These are phyloP conservation scores for Zaprionus africanus DNA, from an alignment of 1,140 invertebrate species.

Conservation along the genomic window DNA sequence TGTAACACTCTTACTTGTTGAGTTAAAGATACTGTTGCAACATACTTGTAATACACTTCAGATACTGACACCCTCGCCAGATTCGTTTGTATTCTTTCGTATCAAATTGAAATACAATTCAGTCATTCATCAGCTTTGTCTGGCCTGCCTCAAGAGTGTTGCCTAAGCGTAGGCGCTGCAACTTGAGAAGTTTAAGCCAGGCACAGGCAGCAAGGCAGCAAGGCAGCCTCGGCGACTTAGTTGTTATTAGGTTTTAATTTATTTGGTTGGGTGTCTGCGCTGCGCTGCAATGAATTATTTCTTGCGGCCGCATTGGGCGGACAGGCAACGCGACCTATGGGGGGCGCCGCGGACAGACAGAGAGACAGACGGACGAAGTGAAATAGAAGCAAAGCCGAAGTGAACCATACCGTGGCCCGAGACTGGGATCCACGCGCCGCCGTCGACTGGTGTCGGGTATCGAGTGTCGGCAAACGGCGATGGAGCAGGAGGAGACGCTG, in stretches of 20 bases:
- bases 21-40: too few species aligned
- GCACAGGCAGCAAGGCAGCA: slow-evolving; percentile 24
- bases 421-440: slow-evolving; percentile 75
- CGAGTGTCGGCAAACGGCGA: slow-evolving; percentile 24
- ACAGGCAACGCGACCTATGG: slow-evolving; percentile 53
- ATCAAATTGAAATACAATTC: neutral
- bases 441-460: slow-evolving; percentile 40
- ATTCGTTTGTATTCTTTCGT: too few species aligned
- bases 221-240: slow-evolving; percentile 64
- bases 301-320: slow-evolving; percentile 72
- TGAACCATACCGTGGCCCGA: slow-evolving; percentile 20
- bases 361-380: slow-evolving; percentile 16
- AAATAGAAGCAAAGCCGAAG: slow-evolving; percentile 35
- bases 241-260: slow-evolving; percentile 83
- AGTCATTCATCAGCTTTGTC: neutral
- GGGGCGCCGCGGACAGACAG: slow-evolving; percentile 35
- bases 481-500: neutral
- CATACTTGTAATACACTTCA: too few species aligned
- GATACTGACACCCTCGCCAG: too few species aligned
- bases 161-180: slow-evolving; percentile 58
- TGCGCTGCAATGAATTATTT: slow-evolving; percentile 77
- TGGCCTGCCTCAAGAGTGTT: slow-evolving; percentile 12
- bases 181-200: slow-evolving; percentile 37
- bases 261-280: slow-evolving; percentile 63
- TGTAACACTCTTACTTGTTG: too few species aligned